These are phyloP conservation scores for Gymnobelideus leadbeateri DNA, from an alignment of 2,113 vertebrate genomes.

Conservation along the genomic window DNA sequence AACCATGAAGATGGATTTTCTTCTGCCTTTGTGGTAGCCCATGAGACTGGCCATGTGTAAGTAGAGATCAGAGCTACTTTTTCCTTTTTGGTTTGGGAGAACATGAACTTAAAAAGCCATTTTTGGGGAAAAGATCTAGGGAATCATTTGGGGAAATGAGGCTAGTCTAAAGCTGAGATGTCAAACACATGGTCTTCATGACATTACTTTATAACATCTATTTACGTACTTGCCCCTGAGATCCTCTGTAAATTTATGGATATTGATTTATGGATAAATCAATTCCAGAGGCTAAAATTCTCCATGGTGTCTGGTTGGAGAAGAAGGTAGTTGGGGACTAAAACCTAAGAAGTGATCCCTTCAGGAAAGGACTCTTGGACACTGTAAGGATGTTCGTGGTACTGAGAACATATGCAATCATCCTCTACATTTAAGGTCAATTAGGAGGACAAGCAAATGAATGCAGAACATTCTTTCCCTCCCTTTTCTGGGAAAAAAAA, in stretches of 20 bases:
- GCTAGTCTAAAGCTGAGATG: not conserved
- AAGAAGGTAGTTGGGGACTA: not conserved
- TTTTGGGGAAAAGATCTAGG: not conserved
- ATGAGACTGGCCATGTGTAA: constrained; percentile 99
- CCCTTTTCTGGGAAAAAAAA: not conserved
- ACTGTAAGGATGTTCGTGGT: not conserved
- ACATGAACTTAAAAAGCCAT: accelerated
- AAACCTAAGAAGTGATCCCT: not conserved
- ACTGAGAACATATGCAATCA: not conserved
- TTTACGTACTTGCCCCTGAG: not conserved
- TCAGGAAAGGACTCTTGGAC: not conserved
- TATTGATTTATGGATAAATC: not conserved
- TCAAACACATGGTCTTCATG: not conserved
- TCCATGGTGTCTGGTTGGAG: not conserved
- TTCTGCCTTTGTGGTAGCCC: constrained; percentile 97
- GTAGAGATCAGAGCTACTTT: constrained; percentile 75
- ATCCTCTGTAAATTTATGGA: not conserved
- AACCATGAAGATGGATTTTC: constrained; percentile 99
- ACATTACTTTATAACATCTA: not conserved
- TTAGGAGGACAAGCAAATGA: not conserved
- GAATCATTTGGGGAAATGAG: not conserved
- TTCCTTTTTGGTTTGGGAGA: not conserved
- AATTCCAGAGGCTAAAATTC: not conserved
- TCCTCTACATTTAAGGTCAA: not conserved
- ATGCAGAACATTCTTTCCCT: not conserved